These are phyloP conservation scores for Apoda limacodes DNA, from an alignment of 2,888 invertebrate genomes.

Conservation along the genomic window DNA sequence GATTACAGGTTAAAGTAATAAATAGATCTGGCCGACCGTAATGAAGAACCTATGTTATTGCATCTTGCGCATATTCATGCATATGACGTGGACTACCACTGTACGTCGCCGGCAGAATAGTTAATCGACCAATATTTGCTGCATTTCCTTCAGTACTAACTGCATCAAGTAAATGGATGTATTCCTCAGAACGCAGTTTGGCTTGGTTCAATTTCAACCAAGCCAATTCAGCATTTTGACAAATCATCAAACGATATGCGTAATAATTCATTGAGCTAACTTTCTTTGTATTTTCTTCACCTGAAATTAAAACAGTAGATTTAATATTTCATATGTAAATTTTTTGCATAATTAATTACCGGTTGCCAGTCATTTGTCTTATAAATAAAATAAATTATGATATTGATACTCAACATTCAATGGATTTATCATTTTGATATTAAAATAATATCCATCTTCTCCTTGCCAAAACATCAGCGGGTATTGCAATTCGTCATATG, in stretches of 20 bases:
- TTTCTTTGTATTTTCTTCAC: no score
- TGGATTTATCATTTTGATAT: no score
- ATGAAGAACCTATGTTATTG: constrained; percentile 20
- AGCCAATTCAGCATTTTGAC: no score
- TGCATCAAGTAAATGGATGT: constrained; percentile 20
- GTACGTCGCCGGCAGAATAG: constrained; percentile 21
- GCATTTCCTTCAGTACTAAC: constrained; percentile 17
- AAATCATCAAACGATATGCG: no score
- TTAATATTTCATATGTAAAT: no score
- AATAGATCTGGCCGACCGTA: constrained; percentile 17
- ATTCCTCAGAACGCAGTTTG: constrained; percentile 22
- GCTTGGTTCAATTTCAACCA: constrained; percentile 27
- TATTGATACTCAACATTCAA: constrained; percentile 20
- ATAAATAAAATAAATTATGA: no score
- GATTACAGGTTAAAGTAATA: not conserved
- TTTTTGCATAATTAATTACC: no score
- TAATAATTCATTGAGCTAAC: no score
- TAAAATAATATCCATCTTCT: no score
- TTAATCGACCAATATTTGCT: constrained; percentile 19
- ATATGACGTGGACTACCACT: constrained; percentile 13
- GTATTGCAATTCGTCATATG: no score
- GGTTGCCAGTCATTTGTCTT: no score
- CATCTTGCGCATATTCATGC: constrained; percentile 11
- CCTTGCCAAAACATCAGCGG: constrained; percentile 19
- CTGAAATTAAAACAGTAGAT: no score